Evolutionary conservation across 2,888 invertebrate species (phyloP), one percentile per base, ranked within the genome.

Genomic region (Tiliacea aurago): DNA sequence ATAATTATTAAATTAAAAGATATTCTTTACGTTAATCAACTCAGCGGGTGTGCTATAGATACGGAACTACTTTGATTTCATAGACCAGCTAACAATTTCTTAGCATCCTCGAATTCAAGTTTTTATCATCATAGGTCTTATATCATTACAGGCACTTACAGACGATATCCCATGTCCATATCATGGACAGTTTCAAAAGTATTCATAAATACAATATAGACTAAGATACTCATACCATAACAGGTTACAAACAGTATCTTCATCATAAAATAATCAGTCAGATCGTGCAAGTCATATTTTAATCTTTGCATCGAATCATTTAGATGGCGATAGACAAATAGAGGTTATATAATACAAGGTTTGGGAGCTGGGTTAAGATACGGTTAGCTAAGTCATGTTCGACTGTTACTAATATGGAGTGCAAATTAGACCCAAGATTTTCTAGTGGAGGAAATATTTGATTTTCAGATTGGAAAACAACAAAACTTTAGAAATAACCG

Each of bases 211-310:
- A 75, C 67, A 77, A 76, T 71, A 64, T 53, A 64, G 51, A 62
- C 55, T 45, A 47, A 72, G 65, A 65, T 64, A 51, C 72, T 43
- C 61, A 73, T 62, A 73, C 71, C 73, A 81, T 76, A 80, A 84
- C 86, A 84, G 78, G 75, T 77, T 76, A 77, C 62, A 63, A 67
- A 49, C 68, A 59, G 71, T 82, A 85, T 82, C 85, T 78, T 75
- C 84, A 84, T 84, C 83, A 73, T 78, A 79, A 83, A 86, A 83
- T 84, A 83, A 86, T 86, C 85, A 76, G 76, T 37, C 43, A 58
- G 71, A 86, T 86, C 86, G 83, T 86, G 85, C 85, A 83, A 86
- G 85, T 86, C 86, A 85, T 78, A 84, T 81, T 82, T 77, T 83
- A 85, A 84, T 85, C 86, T 84, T 23, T 76, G 68, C 70, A 78